Conservation (phyloP, 2,113 vertebrate genomes). For the Bubo blakistoni region DNA sequence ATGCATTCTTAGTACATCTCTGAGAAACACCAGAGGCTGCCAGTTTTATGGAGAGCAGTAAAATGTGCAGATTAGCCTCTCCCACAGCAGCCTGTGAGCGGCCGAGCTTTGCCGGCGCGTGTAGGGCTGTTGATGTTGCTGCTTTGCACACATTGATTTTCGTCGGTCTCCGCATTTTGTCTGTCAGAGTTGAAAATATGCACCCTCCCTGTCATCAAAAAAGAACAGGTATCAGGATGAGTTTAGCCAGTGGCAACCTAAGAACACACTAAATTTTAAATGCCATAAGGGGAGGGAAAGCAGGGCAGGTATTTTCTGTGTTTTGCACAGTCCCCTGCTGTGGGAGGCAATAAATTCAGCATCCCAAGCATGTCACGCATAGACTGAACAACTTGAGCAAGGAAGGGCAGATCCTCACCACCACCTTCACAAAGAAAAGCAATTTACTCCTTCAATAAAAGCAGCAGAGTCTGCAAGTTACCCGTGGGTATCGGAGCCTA, state of each 20-base stretch:
- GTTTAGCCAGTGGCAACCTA: background rate
- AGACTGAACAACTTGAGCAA: background rate
- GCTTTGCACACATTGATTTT: background rate
- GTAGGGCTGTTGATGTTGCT: rapidly evolving
- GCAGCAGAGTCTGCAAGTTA: background rate
- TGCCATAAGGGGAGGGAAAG: background rate
- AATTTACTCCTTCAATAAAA: conserved; percentile 9
- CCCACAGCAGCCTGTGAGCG: background rate
- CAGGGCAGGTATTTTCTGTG: background rate
- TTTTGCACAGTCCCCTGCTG: background rate
- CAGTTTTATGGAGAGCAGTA: background rate
- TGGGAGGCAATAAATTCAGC: background rate
- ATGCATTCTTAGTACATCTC: background rate
- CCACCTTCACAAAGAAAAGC: background rate
- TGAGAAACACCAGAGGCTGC: background rate
- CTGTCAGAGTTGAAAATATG: background rate
- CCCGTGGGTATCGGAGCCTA: background rate
- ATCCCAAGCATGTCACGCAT: background rate
- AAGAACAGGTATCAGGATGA: background rate
- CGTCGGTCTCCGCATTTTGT: background rate
- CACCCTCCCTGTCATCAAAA: background rate
- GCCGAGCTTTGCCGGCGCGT: rapidly evolving
- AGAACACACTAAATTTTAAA: background rate
- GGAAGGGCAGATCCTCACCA: background rate
- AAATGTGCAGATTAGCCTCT: background rate